Evolutionary conservation across 2,888 invertebrate genomes (phyloP).

Genomic region (Drosophila nr. perissopoda): DNA sequence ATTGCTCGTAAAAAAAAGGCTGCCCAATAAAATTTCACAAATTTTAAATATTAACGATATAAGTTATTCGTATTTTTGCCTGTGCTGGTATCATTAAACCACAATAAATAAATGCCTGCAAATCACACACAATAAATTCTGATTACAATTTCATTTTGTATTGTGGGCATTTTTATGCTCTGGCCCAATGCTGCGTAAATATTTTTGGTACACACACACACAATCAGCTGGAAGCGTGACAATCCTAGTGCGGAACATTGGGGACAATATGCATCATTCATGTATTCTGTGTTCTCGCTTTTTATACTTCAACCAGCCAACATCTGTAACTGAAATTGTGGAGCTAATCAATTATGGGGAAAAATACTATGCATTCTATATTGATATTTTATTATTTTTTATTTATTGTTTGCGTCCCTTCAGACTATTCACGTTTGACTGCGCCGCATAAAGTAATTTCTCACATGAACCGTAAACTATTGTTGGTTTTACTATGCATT

Average conservation of each 20-base stretch:
- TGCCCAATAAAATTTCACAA: neutral
- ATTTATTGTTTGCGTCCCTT: slow-evolving; percentile 7
- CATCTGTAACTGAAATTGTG: slow-evolving; percentile 5
- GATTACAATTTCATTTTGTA: slow-evolving; percentile 26
- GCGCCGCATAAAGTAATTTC: slow-evolving; percentile 18
- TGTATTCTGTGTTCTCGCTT: slow-evolving; percentile 2
- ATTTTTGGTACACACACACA: slow-evolving; percentile 21
- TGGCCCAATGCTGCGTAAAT: slow-evolving; percentile 24
- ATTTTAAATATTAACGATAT: slow-evolving; percentile 4
- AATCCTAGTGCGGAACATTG: slow-evolving; percentile 15
- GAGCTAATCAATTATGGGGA: slow-evolving; percentile 35
- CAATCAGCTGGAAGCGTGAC: slow-evolving; percentile 32
- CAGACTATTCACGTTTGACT: slow-evolving; percentile 26
- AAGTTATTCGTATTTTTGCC: slow-evolving; percentile 4
- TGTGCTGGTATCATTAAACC: neutral
- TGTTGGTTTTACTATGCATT: slow-evolving; percentile 35
- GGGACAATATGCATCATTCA: slow-evolving; percentile 18
- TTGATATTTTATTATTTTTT: slow-evolving; percentile 2
- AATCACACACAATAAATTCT: slow-evolving; percentile 52
- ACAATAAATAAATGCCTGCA: slow-evolving; percentile 39
- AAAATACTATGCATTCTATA: slow-evolving; percentile 10
- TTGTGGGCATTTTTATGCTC: neutral
- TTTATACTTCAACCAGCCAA: neutral
- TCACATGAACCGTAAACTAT: slow-evolving; percentile 39
- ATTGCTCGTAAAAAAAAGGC: neutral